A percentile compares a stretch with the other conserved stretches of the same genome.
phyloP scores from a whole-genome alignment of 23 tunicate genomes.

The Trididemnum nubilum region DNA sequence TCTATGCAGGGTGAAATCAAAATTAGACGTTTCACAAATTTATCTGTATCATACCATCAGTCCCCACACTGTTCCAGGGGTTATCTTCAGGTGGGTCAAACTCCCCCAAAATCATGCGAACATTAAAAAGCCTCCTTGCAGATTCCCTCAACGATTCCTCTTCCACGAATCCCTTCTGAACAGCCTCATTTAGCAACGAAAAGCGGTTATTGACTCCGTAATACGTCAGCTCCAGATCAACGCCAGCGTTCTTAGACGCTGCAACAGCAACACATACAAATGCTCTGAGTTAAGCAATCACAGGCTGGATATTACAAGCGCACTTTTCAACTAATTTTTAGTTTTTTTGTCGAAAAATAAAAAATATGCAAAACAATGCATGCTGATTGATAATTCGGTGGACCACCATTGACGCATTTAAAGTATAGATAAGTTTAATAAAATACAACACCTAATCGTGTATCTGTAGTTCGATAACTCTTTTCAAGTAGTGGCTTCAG shows the following conservation, averaged over 20 bases:
- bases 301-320: too few relatives aligned
- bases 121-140: slow-evolving; percentile 60
- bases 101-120: slow-evolving; percentile 75
- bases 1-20: too few relatives aligned
- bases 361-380: too few relatives aligned
- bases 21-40: too few relatives aligned
- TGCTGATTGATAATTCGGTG: too few relatives aligned
- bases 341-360: neutral
- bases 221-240: slow-evolving; percentile 66
- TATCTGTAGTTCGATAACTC: too few relatives aligned
- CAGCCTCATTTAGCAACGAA: slow-evolving; percentile 45
- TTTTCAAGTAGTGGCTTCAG: too few relatives aligned
- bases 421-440: too few relatives aligned
- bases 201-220: slow-evolving; percentile 51
- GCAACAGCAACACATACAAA: neutral
- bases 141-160: slow-evolving; percentile 49
- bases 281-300: neutral
- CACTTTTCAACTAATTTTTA: neutral
- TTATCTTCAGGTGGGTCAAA: slow-evolving; percentile 70
- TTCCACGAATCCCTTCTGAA: slow-evolving; percentile 28
- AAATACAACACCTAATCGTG: too few relatives aligned
- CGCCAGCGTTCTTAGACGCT: slow-evolving; percentile 74
- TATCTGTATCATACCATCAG: slow-evolving; percentile 62
- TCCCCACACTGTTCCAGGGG: slow-evolving; percentile 55
- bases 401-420: too few relatives aligned